phyloP scores from a whole-genome alignment of 2,113 vertebrate species.

The Dipodomys spectabilis region DNA sequence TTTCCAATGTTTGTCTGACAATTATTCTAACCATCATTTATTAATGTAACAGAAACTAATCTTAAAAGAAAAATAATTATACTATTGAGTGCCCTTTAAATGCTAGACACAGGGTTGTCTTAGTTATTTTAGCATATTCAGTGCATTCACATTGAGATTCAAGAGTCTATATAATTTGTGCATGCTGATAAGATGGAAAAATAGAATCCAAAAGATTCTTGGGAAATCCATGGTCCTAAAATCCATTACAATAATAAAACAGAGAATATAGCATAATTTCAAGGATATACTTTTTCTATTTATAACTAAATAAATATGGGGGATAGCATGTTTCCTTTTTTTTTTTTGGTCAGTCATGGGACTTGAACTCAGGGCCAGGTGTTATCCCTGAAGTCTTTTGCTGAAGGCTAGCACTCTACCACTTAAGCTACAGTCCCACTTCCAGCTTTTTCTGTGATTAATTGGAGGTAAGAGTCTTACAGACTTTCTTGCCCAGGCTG shows the following conservation, averaged over 20 bases:
- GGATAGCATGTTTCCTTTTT: constrained; percentile 26
- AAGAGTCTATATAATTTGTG: neutral
- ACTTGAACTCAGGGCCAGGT: too few species aligned
- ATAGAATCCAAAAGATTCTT: neutral
- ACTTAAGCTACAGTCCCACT: too few species aligned
- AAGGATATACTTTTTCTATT: neutral
- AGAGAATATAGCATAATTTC: neutral
- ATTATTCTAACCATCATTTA: constrained; percentile 16
- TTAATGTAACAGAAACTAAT: neutral
- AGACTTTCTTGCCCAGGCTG: too few species aligned
- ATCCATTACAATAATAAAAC: constrained; percentile 37
- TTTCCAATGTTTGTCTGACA: constrained; percentile 4
- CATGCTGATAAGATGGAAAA: neutral
- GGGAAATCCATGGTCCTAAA: constrained; percentile 4
- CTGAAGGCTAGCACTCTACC: too few species aligned
- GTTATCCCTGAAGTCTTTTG: too few species aligned
- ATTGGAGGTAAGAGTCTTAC: too few species aligned
- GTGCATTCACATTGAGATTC: neutral
- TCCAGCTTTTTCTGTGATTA: too few species aligned
- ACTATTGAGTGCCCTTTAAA: neutral
- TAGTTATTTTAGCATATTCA: constrained; percentile 18
- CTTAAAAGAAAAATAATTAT: neutral
- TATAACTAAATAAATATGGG: neutral
- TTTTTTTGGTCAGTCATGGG: too few species aligned
- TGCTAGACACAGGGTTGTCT: neutral